Conservation (phyloP, 2,888 invertebrate genomes). For the Archips crataeganus region DNA sequence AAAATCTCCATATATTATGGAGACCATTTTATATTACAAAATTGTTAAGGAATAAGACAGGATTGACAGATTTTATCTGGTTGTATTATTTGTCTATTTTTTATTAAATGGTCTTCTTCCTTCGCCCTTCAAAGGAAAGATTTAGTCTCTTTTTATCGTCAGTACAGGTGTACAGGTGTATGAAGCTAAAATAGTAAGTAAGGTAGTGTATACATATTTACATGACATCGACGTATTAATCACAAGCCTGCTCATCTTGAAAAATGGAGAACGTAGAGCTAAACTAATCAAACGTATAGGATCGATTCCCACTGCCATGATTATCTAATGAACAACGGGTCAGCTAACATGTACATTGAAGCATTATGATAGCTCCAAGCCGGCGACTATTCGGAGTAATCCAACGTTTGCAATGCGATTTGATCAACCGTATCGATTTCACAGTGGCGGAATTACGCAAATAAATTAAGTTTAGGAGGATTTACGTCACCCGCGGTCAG, state of each 20-base stretch:
- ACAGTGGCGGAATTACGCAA: constrained; percentile 11
- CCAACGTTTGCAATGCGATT: constrained; percentile 7
- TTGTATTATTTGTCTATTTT: too few species aligned
- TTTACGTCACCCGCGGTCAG: constrained; percentile 16
- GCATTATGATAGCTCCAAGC: background rate
- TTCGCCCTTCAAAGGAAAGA: too few species aligned
- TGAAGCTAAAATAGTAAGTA: too few species aligned
- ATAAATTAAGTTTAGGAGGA: constrained; percentile 21
- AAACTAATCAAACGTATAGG: background rate
- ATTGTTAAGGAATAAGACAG: too few species aligned
- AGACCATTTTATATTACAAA: too few species aligned
- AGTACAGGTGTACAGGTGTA: too few species aligned
- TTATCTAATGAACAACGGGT: background rate
- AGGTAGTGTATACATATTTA: background rate
- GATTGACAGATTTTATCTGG: too few species aligned
- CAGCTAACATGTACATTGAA: background rate
- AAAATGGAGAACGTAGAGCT: background rate
- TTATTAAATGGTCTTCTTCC: too few species aligned
- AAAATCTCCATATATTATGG: too few species aligned
- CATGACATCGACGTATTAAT: background rate
- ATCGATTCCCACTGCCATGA: background rate
- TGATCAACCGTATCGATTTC: constrained; percentile 2
- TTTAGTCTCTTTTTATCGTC: too few species aligned
- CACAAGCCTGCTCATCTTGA: background rate
- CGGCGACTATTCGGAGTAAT: background rate